A percentile compares a stretch with the other conserved stretches of the same genome.
phyloP scores from a whole-genome alignment of 2,888 invertebrate genomes.

The Rosalia funebris region DNA sequence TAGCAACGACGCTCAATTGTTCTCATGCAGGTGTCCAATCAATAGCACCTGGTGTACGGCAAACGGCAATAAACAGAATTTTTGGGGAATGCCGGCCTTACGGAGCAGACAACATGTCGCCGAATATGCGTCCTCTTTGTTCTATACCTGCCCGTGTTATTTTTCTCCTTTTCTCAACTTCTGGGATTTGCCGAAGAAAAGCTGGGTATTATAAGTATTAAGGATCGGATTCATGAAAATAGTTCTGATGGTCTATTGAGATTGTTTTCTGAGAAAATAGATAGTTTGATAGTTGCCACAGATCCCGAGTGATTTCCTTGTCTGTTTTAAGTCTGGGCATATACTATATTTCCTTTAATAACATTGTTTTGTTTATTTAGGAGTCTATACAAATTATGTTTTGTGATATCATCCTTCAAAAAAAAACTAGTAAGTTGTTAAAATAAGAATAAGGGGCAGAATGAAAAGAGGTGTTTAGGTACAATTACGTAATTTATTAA shows the following conservation, averaged over 20 bases:
- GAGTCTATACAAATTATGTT: too few species aligned
- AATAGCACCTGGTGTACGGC: constrained; percentile 61
- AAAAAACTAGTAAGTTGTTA: too few species aligned
- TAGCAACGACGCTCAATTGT: constrained; percentile 63
- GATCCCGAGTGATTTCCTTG: too few species aligned
- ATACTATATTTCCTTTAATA: too few species aligned
- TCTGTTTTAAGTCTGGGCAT: too few species aligned
- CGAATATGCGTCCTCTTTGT: constrained; percentile 42
- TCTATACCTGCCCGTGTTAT: constrained; percentile 6
- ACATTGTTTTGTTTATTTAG: too few species aligned
- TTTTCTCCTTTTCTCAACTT: constrained; percentile 10
- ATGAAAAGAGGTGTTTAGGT: too few species aligned
- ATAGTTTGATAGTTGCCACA: constrained; percentile 11
- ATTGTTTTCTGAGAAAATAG: constrained; percentile 19
- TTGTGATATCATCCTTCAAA: too few species aligned
- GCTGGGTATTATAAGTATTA: constrained; percentile 4
- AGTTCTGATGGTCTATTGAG: constrained; percentile 1
- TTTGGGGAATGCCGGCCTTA: constrained; percentile 56
- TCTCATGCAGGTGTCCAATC: constrained; percentile 64
- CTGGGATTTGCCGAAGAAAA: too few species aligned
- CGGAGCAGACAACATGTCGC: constrained; percentile 58
- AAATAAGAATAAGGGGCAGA: too few species aligned
- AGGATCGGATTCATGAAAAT: constrained; percentile 11
- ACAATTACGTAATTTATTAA: too few species aligned
- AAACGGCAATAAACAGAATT: constrained; percentile 50